A percentile compares a stretch with the other conserved stretches of the same genome.
phyloP scores from a whole-genome alignment of 1,140 invertebrate species.

The Eulimnadia texana region DNA sequence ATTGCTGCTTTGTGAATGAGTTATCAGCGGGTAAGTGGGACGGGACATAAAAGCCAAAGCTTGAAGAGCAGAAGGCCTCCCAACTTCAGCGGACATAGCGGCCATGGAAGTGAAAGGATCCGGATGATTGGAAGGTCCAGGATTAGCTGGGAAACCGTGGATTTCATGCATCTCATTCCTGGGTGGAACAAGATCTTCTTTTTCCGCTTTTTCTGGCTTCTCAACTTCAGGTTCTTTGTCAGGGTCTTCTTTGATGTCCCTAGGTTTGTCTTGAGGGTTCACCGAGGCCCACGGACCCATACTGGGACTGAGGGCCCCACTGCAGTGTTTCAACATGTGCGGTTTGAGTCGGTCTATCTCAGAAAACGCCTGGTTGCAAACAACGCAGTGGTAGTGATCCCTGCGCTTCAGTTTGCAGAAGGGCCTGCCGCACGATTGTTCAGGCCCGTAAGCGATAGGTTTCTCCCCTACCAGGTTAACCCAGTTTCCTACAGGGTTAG shows the following conservation, averaged over 20 bases:
- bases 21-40: neutral
- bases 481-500: neutral
- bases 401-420: conserved; percentile 75
- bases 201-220: neutral
- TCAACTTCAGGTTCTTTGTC: neutral
- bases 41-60: conserved; percentile 4
- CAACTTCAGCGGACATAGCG: neutral
- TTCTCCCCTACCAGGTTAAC: conserved; percentile 4
- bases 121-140: neutral
- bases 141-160: neutral
- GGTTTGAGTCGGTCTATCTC: conserved; percentile 48
- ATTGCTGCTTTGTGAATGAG: neutral
- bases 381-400: conserved; percentile 70
- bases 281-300: conserved; percentile 3
- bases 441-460: conserved; percentile 31
- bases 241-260: neutral
- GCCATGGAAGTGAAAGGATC: neutral
- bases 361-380: conserved; percentile 69
- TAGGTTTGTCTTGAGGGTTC: neutral
- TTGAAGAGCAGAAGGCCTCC: conserved; percentile 1
- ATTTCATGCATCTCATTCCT: neutral
- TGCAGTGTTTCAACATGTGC: conserved; percentile 53
- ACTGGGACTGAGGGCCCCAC: conserved; percentile 33
- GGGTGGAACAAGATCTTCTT: neutral
- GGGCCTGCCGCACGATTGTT: conserved; percentile 57